Evolutionary conservation across 2,113 vertebrate genomes (phyloP).

Genomic region (Antechinus flavipes): DNA sequence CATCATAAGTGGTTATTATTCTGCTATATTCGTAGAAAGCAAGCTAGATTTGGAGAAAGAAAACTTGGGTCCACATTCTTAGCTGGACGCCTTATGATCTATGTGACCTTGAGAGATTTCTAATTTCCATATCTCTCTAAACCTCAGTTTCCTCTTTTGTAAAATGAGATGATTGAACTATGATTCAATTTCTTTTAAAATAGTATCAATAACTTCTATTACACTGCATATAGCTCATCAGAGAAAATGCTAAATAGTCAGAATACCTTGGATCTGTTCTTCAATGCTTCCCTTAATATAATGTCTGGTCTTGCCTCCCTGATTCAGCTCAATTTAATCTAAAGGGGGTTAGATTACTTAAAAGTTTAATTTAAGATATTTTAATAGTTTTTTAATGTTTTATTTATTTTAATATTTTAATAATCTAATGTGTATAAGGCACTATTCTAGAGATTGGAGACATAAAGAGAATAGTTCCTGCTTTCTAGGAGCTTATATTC

Average conservation of each 20-base stretch:
- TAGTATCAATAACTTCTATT: background rate
- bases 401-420: no score
- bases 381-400: no score
- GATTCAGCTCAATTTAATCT: background rate
- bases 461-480: background rate
- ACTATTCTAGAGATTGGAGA: background rate
- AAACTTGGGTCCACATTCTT: background rate
- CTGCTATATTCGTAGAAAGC: background rate
- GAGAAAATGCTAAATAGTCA: background rate
- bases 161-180: background rate
- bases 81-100: background rate
- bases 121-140: background rate
- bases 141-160: background rate
- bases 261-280: background rate
- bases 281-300: constrained; percentile 4
- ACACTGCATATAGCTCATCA: background rate
- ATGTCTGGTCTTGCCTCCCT: background rate
- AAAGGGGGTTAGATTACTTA: background rate
- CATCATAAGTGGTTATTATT: background rate
- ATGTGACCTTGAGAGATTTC: background rate
- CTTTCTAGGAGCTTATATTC: background rate
- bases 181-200: background rate
- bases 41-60: background rate
- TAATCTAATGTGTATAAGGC: background rate
- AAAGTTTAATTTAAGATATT: background rate